phyloP scores from a whole-genome alignment of 2,797 vertebrate genomes.

The Poecilia picta region DNA sequence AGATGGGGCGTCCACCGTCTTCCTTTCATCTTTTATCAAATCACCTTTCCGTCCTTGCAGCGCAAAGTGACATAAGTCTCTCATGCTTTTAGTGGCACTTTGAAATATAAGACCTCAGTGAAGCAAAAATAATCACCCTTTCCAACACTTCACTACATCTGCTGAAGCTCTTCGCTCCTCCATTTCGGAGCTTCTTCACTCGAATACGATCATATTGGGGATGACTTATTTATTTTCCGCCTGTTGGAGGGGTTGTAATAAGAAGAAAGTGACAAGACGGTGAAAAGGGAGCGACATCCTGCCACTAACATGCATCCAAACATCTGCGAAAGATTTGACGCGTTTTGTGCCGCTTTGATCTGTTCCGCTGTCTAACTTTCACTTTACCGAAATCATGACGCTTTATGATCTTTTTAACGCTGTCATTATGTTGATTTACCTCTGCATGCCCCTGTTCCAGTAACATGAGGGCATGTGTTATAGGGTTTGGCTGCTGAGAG shows the following conservation, averaged over 20 bases:
- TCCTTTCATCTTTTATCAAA: conserved; percentile 75
- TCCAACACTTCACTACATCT: conserved; percentile 76
- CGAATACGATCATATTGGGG: conserved; percentile 74
- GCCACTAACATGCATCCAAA: conserved; percentile 22
- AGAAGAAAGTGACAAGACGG: conserved; percentile 55
- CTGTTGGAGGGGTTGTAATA: conserved; percentile 56
- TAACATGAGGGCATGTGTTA: conserved; percentile 3
- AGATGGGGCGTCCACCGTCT: conserved; percentile 52
- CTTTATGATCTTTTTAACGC: conserved; percentile 39
- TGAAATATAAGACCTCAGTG: conserved; percentile 79
- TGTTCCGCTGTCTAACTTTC: conserved; percentile 36
- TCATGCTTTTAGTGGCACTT: conserved; percentile 83
- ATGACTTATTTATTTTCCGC: conserved; percentile 80
- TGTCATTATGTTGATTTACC: conserved; percentile 22
- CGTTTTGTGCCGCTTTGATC: conserved; percentile 49
- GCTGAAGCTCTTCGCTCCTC: conserved; percentile 62
- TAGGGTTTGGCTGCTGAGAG: neutral
- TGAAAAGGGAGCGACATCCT: conserved; percentile 45
- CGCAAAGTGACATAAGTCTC: conserved; percentile 76
- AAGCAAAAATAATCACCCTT: conserved; percentile 79
- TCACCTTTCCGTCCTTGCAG: conserved; percentile 55
- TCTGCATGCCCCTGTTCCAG: conserved; percentile 4
- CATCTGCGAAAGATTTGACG: conserved; percentile 22
- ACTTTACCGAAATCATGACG: conserved; percentile 23
- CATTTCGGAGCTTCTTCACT: conserved; percentile 61